phyloP scores from a whole-genome alignment of 1,140 invertebrate species.

The Sinella curviseta region DNA sequence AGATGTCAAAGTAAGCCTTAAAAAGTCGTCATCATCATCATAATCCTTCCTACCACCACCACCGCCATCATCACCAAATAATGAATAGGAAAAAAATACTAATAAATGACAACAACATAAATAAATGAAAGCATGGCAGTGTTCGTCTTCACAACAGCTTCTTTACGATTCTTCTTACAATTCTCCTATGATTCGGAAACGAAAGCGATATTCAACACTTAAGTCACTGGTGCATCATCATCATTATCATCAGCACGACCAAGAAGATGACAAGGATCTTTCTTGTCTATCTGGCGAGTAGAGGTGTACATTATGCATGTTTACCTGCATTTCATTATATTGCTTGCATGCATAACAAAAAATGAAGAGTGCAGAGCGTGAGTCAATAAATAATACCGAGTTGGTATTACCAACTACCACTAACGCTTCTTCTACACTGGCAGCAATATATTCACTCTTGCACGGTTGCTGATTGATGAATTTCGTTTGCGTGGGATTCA shows the following conservation, averaged over 20 bases:
- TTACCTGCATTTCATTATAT: too few relatives aligned
- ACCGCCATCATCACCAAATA: neutral
- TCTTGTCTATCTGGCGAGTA: too few relatives aligned
- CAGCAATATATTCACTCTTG: too few relatives aligned
- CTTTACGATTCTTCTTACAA: too few relatives aligned
- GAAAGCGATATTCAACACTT: neutral
- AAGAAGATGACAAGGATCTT: slow-evolving; percentile 1
- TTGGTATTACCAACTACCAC: too few relatives aligned
- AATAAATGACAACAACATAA: neutral
- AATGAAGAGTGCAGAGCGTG: neutral
- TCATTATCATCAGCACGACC: neutral
- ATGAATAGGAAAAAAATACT: neutral
- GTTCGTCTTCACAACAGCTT: too few relatives aligned
- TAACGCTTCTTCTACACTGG: neutral
- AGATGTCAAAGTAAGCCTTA: neutral
- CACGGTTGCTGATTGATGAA: too few relatives aligned
- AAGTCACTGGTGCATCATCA: neutral
- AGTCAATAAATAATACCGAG: too few relatives aligned
- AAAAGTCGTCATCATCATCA: neutral
- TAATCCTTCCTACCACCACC: too few relatives aligned
- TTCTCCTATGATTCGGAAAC: neutral
- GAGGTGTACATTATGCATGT: too few relatives aligned
- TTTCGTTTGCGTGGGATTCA: too few relatives aligned
- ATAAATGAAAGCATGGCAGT: neutral
- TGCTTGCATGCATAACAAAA: neutral